Evolutionary conservation across 53 echinoderm and acorn worm genomes (phyloP).

Genomic region (Zoroaster sp.): DNA sequence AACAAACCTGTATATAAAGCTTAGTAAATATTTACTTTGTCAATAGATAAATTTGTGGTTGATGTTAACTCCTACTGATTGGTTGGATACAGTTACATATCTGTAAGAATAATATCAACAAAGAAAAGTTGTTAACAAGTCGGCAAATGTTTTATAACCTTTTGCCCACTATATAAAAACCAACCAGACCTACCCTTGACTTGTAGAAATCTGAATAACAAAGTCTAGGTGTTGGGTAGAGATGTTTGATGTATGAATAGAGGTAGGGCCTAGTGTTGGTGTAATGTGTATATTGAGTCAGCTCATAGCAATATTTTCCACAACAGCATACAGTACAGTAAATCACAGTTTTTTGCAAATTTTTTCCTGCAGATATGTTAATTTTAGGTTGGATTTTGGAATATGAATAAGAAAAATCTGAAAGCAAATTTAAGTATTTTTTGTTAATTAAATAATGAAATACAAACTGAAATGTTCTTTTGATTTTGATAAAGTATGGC

Average conservation of each 20-base stretch:
- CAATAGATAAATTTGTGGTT: neutral
- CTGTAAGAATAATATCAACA: neutral
- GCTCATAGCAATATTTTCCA: too few species aligned
- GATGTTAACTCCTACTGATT: neutral
- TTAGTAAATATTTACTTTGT: neutral
- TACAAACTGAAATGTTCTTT: too few species aligned
- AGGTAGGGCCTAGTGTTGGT: too few species aligned
- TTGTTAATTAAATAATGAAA: too few species aligned
- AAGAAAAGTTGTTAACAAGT: neutral
- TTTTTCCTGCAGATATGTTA: too few species aligned
- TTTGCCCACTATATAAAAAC: neutral
- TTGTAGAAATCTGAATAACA: neutral
- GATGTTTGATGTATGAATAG: too few species aligned
- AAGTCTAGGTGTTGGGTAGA: neutral
- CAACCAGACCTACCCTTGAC: neutral
- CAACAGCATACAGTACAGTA: too few species aligned
- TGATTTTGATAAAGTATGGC: too few species aligned
- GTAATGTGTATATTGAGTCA: neutral
- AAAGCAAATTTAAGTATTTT: too few species aligned
- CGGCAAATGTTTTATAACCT: neutral
- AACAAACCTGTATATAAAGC: neutral
- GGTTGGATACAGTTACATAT: neutral
- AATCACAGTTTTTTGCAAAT: too few species aligned
- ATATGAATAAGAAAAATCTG: too few species aligned
- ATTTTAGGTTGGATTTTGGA: too few species aligned